Percentiles rank a stretch among this genome's conserved stretches.
phyloP scores from a whole-genome alignment of 1,140 invertebrate species.

The Philopotamus ludificatus region DNA sequence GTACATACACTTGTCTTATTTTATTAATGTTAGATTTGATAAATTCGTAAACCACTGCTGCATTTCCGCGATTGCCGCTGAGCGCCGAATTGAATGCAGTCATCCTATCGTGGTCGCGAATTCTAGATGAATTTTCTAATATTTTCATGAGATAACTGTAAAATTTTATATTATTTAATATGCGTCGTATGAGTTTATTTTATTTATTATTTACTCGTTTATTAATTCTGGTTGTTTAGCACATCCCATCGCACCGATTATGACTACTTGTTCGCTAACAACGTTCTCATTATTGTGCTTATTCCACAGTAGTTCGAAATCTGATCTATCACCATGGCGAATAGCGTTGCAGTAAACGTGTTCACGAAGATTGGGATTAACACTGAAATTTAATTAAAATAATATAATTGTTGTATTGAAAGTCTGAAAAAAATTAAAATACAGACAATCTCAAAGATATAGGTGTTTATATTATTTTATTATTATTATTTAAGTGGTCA shows the following conservation, averaged over 20 bases:
- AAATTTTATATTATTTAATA: no score
- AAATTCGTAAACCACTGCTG: constrained; percentile 43
- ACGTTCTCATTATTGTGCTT: constrained; percentile 53
- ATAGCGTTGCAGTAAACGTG: constrained; percentile 63
- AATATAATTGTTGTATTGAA: no score
- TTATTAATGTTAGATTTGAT: constrained; percentile 44
- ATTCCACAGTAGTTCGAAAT: constrained; percentile 56
- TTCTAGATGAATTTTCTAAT: constrained; percentile 13
- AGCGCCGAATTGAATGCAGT: constrained; percentile 27
- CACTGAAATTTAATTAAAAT: no score
- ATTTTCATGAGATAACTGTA: constrained; percentile 17
- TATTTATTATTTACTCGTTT: constrained; percentile 49
- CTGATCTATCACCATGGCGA: constrained; percentile 48
- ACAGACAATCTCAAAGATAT: no score
- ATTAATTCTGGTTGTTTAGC: constrained; percentile 48
- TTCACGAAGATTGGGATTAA: constrained; percentile 57
- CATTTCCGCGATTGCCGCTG: constrained; percentile 26
- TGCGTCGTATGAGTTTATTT: no score
- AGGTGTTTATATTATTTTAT: no score
- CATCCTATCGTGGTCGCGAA: constrained; percentile 27
- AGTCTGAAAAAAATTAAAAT: no score
- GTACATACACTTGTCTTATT: constrained; percentile 50
- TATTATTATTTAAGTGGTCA: no score
- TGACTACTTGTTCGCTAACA: constrained; percentile 54
- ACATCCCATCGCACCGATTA: constrained; percentile 57